These are phyloP conservation scores for Brachynemurus nebulosus DNA, from an alignment of 2,888 invertebrate genomes.

Conservation along the genomic window DNA sequence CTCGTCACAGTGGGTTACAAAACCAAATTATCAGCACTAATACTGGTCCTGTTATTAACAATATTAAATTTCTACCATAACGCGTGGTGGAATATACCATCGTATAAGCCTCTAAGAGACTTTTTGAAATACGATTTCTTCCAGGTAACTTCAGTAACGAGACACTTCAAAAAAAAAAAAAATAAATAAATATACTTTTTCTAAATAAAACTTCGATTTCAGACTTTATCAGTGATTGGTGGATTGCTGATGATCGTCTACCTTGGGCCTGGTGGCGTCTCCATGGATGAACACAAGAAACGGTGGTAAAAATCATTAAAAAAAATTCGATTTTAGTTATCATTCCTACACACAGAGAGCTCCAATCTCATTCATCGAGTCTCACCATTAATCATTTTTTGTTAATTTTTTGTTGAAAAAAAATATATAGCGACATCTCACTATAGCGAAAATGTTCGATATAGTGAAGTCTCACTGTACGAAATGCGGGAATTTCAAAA, in stretches of 20 bases:
- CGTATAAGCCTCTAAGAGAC: slow-evolving; percentile 91
- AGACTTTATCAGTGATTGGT: slow-evolving; percentile 97
- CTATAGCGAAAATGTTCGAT: too few relatives aligned
- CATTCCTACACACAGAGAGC: too few relatives aligned
- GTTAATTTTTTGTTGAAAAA: too few relatives aligned
- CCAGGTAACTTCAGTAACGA: slow-evolving; percentile 53
- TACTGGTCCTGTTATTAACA: slow-evolving; percentile 78
- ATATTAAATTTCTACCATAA: slow-evolving; percentile 94
- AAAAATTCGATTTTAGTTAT: too few relatives aligned
- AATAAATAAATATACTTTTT: not conserved
- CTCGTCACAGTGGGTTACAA: slow-evolving; percentile 95
- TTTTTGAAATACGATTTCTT: slow-evolving; percentile 99
- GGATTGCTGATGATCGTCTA: slow-evolving; percentile 97
- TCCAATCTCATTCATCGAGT: too few relatives aligned
- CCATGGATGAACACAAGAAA: slow-evolving; percentile 99
- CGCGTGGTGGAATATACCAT: slow-evolving; percentile 95
- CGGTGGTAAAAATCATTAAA: slow-evolving; percentile 93
- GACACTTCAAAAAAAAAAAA: not conserved
- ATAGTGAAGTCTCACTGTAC: too few relatives aligned
- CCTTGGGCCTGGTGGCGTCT: slow-evolving; percentile 95
- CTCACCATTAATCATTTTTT: too few relatives aligned
- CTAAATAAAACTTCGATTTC: slow-evolving; percentile 33
- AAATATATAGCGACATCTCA: too few relatives aligned
- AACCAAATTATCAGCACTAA: slow-evolving; percentile 92
- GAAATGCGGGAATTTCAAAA: too few relatives aligned